Base-by-base conservation (phyloP, 2,888 invertebrate genomes). In the Rhagium mordax region DNA sequence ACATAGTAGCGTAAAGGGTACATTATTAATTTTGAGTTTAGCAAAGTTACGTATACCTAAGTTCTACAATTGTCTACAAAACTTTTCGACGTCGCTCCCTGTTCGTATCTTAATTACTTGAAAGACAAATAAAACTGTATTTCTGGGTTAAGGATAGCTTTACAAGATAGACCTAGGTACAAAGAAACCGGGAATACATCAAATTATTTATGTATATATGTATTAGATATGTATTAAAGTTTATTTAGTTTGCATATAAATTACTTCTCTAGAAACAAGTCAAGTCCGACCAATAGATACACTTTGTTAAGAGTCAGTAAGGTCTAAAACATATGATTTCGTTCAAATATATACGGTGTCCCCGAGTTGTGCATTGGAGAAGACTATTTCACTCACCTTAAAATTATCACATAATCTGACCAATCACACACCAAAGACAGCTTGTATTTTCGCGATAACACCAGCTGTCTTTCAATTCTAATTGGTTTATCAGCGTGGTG, bases 41-140 rank as follows among this genome's bases (percentile, higher is more conserved):
- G 21, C 24, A n/a, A 24, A 53, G n/a, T 53, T 24, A 24, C 20
- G 53, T 24, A 21, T 20, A 24, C 53, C 21, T 21, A 53, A 53
- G 53, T 53, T 51, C 18, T 18, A 24, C 53, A 53, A 53, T 21
- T 53, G 10, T n/a, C 4, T 20, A 21, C 21, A 21, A 53, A 53
- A 53, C 21, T 53, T 24, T n/a, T 18, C 27, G 29, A 48, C 5
- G 29, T 53, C 10, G 47, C 49, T 48, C 47, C 59, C 48, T 48
- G 48, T 48, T 21, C 24, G n/a, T 5, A 8, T 15, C 57, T 68
- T 68, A 59, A 68, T 68, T 57, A 21, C 67, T 47, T 48, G 24
- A 41, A 68, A 59, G 53, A 48, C 41, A 57, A 68, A 68, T 49
- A 47, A 24, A 68, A 68, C 41, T 59, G 41, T 41, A 10, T 27